These are phyloP conservation scores for Mirza zaza DNA, from an alignment of 2,113 vertebrate species.

Conservation along the genomic window DNA sequence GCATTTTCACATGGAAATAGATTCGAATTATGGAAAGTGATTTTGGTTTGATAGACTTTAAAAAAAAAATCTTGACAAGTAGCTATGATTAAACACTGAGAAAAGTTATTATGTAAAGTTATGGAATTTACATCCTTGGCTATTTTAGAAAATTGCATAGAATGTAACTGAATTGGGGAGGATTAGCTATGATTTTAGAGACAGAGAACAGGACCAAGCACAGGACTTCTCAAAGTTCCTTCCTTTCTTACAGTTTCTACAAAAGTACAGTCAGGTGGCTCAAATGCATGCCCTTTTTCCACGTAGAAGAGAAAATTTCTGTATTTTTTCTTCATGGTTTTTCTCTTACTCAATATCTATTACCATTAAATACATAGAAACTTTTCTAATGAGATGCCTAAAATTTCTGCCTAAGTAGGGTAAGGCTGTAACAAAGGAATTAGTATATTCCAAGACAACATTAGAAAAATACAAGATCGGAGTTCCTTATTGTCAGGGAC, in stretches of 20 bases:
- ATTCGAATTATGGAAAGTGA: conserved; percentile 31
- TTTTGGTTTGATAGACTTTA: conserved; percentile 15
- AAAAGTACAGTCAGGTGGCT: background rate
- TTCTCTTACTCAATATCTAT: background rate
- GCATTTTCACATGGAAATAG: conserved; percentile 40
- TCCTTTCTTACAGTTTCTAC: conserved; percentile 10
- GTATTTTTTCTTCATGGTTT: background rate
- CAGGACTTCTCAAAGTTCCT: background rate
- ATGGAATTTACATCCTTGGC: conserved; percentile 30
- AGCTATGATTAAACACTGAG: conserved; percentile 48
- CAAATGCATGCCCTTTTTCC: background rate
- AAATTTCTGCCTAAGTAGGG: conserved; percentile 33
- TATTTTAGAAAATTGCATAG: conserved; percentile 27
- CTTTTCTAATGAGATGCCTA: conserved; percentile 21
- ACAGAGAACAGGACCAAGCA: background rate
- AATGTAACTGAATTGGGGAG: conserved; percentile 26
- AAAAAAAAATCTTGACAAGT: background rate
- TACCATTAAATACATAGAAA: background rate
- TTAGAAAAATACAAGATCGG: background rate
- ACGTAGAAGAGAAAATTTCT: background rate
- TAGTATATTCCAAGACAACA: background rate
- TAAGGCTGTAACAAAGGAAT: conserved; percentile 22
- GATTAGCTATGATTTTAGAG: conserved; percentile 54
- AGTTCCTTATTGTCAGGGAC: background rate
- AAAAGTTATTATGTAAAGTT: conserved; percentile 48